Evolutionary conservation across 2,888 invertebrate genomes (phyloP), one percentile per base, ranked within the genome.

Genomic region (Lordiphosa fenestrarum): DNA sequence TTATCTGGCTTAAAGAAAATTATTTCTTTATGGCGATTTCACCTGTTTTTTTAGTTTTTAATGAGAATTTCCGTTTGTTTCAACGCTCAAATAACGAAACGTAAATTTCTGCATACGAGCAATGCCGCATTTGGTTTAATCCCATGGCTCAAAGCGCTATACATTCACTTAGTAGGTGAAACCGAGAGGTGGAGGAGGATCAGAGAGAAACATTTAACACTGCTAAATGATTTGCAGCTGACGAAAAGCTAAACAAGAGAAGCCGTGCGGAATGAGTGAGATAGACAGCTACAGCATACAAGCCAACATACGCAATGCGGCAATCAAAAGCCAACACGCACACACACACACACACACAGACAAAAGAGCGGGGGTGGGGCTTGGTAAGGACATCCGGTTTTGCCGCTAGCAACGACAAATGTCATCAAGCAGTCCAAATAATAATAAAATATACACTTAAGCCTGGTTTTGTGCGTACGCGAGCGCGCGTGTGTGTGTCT

Each of bases 371-470:
- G 44, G 46, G 54, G 53, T 53, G 42, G 50, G 52, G 48, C 9
- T 33, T 30, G 13, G 50, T 66, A 66, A 65, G 78, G 66, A 73
- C 83, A 84, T 82, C 77, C 84, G 77, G 71, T 77, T 65, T 77
- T 78, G 83, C 75, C 75, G 73, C 63, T 73, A 71, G 74, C 80
- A 66, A 73, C 80, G 71, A 84, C 83, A 80, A 84, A 82, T 84
- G 83, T 80, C 85, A 84, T 75, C 84, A 78, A 66, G 78, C 82
- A 74, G 82, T 75, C 80, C 80, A 84, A 77, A 84, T 78, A 78
- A 78, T 84, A 78, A 78, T 84, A 78, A 77, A 78, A 78, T 78
- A 78, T 84, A 78, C 84, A 84, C 77, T 78, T 78, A 78, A 78
- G 81, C 77, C 81, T 73, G 74, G 72, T 81, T 78, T 72, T 67